Conservation (phyloP, 2,113 vertebrate genomes). For the Corvus hawaiiensis region DNA sequence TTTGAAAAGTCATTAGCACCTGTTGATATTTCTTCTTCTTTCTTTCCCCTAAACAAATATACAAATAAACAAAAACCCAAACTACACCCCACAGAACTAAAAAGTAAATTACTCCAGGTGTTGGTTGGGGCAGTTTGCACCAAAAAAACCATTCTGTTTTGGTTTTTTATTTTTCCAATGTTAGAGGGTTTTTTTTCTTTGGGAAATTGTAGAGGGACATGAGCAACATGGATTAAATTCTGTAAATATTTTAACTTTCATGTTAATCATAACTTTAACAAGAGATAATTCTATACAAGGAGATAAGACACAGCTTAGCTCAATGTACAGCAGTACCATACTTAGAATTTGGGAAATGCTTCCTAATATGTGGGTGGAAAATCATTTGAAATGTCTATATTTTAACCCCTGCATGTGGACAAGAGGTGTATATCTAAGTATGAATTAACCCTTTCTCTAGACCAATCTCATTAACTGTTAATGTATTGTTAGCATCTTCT, state of each 20-base stretch:
- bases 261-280: background rate
- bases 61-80: background rate
- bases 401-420: background rate
- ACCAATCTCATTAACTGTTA: background rate
- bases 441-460: background rate
- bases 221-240: background rate
- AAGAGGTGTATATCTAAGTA: background rate
- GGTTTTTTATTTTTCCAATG: background rate
- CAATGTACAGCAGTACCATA: rapidly evolving
- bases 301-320: background rate
- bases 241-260: background rate
- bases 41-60: background rate
- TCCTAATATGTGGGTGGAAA: background rate
- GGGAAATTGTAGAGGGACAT: background rate
- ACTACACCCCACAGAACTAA: background rate
- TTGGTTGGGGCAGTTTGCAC: background rate
- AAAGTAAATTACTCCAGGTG: conserved; percentile 23
- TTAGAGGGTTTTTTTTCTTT: background rate
- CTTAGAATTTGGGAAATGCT: background rate
- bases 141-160: background rate
- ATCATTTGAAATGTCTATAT: background rate
- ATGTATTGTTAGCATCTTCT: background rate
- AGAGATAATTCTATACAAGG: background rate
- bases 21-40: background rate
- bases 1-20: conserved; percentile 20